Base-by-base conservation (phyloP, 2,888 invertebrate genomes). In the Philaethria dido region DNA sequence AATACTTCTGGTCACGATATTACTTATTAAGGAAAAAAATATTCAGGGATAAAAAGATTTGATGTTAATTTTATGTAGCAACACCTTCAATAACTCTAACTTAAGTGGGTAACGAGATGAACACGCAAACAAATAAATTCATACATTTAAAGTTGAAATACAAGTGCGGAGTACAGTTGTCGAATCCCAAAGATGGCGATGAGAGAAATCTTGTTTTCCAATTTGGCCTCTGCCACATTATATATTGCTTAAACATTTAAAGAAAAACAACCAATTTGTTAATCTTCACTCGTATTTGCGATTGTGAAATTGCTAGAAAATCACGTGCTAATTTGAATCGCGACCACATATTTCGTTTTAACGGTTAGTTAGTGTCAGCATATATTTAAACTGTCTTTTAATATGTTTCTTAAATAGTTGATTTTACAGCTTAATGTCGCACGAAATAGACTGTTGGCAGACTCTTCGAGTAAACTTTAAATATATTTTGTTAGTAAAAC, bases 181-280 rank as follows among this genome's bases (percentile, higher is more conserved):
- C 72, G 74, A 75, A 75, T 70, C 74, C 79, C 73, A 80, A 84
- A 78, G 72, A 83, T 73, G 83, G 83, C 72, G 74, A 77, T 75
- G 78, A 76, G 80, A 79, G 82, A 85, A 83, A 85, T 83, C 84
- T 75, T 68, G 81, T 82, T 86, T 79, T 72, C 76, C 75, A 78
- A 83, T 77, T 78, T 74, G 74, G 73, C 77, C 74, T 79, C 80
- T 76, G 76, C 60, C 70, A 74, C 76, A 73, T 45, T 72, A 70
- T 69, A 73, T 77, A 74, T 72, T 71, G 69, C 74, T 76, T 59
- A 69, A 72, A 66, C 64, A 57, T 72, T 68, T 72, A 71, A 64
- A 68, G 61, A 66, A 69, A 64, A 69, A 71, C 67, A 29, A 61
- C 18, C 69, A 63, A 70, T 47, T 65, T 62, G 20, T 67, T 64